phyloP scores from a whole-genome alignment of 2,113 vertebrate species.

The Nymphicus hollandicus region DNA sequence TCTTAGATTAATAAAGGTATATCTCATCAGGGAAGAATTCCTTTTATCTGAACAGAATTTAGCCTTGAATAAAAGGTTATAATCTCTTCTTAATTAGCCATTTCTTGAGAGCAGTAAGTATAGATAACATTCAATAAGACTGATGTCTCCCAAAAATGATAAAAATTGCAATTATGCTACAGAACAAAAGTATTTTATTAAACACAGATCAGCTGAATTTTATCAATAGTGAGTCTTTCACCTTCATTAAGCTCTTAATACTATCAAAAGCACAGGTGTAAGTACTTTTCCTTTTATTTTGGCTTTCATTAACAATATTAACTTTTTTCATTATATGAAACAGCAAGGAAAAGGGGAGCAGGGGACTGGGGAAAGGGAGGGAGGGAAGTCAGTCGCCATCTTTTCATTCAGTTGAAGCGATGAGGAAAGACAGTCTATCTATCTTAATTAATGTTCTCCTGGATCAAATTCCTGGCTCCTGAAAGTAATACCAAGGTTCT shows the following conservation, averaged over 20 bases:
- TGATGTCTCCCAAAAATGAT: not conserved
- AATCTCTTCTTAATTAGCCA: not conserved
- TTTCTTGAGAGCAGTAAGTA: not conserved
- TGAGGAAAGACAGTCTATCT: not conserved
- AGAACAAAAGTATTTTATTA: conserved; percentile 34
- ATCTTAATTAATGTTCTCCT: conserved; percentile 5
- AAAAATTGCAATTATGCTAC: not conserved
- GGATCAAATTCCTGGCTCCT: not conserved
- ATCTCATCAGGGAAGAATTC: not conserved
- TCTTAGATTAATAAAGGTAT: not conserved
- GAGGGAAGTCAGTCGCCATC: not conserved
- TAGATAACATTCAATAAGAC: not conserved
- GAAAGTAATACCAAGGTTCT: not conserved
- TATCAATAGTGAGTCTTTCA: not conserved
- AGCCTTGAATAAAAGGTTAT: not conserved
- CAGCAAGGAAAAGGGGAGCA: not conserved
- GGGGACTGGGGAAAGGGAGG: not conserved
- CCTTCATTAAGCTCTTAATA: not conserved
- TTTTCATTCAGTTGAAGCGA: not conserved
- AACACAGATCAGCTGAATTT: conserved; percentile 8
- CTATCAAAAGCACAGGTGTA: not conserved
- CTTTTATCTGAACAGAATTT: not conserved
- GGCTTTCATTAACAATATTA: not conserved
- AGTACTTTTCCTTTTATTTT: not conserved
- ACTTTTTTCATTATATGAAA: not conserved